These are phyloP conservation scores for Caenorhabditis sp. DNA, from an alignment of 2,888 invertebrate species.

Conservation along the genomic window DNA sequence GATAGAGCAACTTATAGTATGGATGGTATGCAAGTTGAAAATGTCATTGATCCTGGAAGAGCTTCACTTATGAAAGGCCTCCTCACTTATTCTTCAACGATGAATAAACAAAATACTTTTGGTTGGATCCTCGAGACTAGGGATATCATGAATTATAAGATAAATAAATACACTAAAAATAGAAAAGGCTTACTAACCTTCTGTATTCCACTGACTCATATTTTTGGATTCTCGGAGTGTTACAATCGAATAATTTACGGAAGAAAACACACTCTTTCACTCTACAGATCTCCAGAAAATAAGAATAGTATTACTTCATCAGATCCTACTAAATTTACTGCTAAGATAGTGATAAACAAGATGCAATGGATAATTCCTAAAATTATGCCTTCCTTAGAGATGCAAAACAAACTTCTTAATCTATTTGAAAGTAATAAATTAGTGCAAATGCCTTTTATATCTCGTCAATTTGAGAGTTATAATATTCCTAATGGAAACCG, in stretches of 20 bases:
- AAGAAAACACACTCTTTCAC: conserved; percentile 62
- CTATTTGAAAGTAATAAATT: conserved; percentile 62
- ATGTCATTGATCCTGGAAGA: conserved; percentile 64
- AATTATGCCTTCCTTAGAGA: conserved; percentile 67
- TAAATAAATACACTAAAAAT: conserved; percentile 66
- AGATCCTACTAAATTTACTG: conserved; percentile 63
- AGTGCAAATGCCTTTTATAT: conserved; percentile 60
- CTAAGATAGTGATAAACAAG: conserved; percentile 64
- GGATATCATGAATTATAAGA: conserved; percentile 63
- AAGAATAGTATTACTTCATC: conserved; percentile 60
- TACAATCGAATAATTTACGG: conserved; percentile 69
- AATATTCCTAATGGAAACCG: conserved; percentile 70
- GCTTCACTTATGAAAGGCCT: conserved; percentile 66
- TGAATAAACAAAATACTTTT: conserved; percentile 70
- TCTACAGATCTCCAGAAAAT: conserved; percentile 68
- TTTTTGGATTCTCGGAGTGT: conserved; percentile 71
- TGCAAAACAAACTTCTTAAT: conserved; percentile 69
- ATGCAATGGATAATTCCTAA: conserved; percentile 71
- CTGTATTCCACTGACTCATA: conserved; percentile 59
- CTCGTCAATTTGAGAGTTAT: conserved; percentile 69
- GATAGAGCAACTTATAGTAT: conserved; percentile 63
- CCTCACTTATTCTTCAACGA: conserved; percentile 52
- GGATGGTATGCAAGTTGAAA: conserved; percentile 55
- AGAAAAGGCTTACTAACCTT: conserved; percentile 65
- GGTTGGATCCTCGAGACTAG: conserved; percentile 65